These are phyloP conservation scores for Helicoverpa assulta DNA, from an alignment of 2,888 invertebrate genomes.

Conservation along the genomic window DNA sequence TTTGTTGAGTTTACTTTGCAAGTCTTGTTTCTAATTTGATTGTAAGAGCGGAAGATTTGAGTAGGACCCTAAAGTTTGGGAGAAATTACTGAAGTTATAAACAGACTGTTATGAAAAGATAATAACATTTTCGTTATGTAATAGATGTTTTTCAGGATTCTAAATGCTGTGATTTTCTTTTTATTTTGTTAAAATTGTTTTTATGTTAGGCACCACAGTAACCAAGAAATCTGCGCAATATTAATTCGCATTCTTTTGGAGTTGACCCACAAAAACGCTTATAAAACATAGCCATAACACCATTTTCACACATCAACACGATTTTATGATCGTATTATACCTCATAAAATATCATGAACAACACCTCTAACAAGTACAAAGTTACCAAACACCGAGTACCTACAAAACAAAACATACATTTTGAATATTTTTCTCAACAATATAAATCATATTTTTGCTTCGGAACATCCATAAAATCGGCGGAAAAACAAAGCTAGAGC, in stretches of 20 bases:
- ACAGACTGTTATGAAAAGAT: neutral
- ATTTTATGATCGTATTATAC: conserved; percentile 16
- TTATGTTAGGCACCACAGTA: no score
- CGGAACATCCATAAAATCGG: conserved; percentile 55
- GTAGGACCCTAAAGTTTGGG: conserved; percentile 18
- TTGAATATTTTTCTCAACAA: conserved; percentile 54
- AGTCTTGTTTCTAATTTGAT: conserved; percentile 32
- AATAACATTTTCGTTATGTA: conserved; percentile 8
- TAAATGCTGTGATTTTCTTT: no score
- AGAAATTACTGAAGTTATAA: conserved; percentile 15
- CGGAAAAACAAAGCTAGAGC: conserved; percentile 59
- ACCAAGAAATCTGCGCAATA: no score
- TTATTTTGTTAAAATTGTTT: no score
- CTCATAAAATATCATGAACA: conserved; percentile 32
- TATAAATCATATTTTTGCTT: conserved; percentile 61
- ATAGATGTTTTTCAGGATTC: no score
- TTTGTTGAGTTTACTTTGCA: conserved; percentile 20
- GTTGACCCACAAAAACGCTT: neutral
- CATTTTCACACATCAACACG: conserved; percentile 15
- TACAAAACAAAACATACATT: conserved; percentile 41
- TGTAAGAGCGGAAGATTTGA: conserved; percentile 20
- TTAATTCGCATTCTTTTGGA: no score
- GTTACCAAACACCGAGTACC: conserved; percentile 31
- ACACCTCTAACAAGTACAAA: conserved; percentile 34
- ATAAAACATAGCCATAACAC: neutral